Base-by-base conservation (phyloP, 2,113 vertebrate genomes). In the Naja naja region DNA sequence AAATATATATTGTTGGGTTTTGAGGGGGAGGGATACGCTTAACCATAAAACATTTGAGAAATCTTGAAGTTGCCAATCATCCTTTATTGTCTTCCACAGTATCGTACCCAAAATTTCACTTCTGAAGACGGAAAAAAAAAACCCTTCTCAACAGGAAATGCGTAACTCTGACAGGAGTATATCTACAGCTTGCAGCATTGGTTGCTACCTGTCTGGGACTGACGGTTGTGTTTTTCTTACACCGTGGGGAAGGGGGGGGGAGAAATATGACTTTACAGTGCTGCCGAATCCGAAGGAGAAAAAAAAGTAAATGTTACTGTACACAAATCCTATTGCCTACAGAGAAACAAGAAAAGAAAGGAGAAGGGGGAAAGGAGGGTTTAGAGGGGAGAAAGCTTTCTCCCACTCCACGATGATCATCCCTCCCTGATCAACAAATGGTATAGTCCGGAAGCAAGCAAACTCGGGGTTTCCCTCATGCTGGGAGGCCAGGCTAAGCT, bases 221-320 rank as follows among this genome's bases (percentile, higher is more conserved):
- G 91, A 81, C 49, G 60, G 0, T 0, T 1, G 25, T 2, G 0
- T 0, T 0, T 3, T 5, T 0, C 9, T 10, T 1, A 9, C 4
- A 4, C 45, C 7, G 0, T 0, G 2, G 0, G 1, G 6, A 49
- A 0, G 0, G n/a, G 14, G 0, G n/a, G 14, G 3, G 4, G 0
- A 69, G 18, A 14, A 39, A 0, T 0, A 0, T 9, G 3, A 52
- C 0, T 0, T 81, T 0, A 23, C n/a, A 1, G n/a, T 22, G 30
- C 64, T 27, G 64, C 20, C 47, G 4, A 39, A 39, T 23, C 27
- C 5, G 49, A 27, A 0, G n/a, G 16, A 49, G 20, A 43, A 10
- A 4, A 10, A 4, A 1, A 34, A 52, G 43, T 22, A 74, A 52
- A 14, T 18, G 1, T 34, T 23, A 25, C 49, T 3, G 64, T 16